Conservation (phyloP, 1,140 invertebrate genomes). For the Anadara kagoshimensis region DNA sequence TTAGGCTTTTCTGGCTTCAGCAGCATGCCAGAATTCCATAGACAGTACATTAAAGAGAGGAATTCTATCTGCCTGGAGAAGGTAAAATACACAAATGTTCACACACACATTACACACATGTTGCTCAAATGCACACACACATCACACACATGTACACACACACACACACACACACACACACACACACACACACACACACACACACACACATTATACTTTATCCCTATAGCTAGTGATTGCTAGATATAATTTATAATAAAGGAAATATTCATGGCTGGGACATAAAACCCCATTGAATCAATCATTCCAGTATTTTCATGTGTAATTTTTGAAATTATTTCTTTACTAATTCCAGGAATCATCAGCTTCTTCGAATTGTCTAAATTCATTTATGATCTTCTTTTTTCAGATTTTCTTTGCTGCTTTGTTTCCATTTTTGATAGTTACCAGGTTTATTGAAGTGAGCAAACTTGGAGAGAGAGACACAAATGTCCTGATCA, state of each 20-base stretch:
- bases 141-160: too few species aligned
- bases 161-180: too few species aligned
- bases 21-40: constrained; percentile 61
- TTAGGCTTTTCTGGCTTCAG: constrained; percentile 64
- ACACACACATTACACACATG: too few species aligned
- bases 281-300: too few species aligned
- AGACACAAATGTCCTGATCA: constrained; percentile 34
- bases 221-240: too few species aligned
- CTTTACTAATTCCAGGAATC: neutral
- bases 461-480: constrained; percentile 41
- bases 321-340: neutral
- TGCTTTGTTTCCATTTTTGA: constrained; percentile 47
- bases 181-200: too few species aligned
- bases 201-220: too few species aligned
- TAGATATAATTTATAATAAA: too few species aligned
- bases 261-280: too few species aligned
- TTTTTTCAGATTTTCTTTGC: constrained; percentile 50
- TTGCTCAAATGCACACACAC: too few species aligned
- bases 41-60: constrained; percentile 63
- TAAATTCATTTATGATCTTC: neutral
- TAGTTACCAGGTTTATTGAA: constrained; percentile 45
- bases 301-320: too few species aligned
- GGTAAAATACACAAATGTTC: constrained; percentile 39
- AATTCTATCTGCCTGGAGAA: constrained; percentile 51
- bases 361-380: too few species aligned